A percentile compares a stretch with the other conserved stretches of the same genome.
These are phyloP conservation scores for Phortica okadai DNA, from an alignment of 2,888 invertebrate genomes.

Conservation along the genomic window DNA sequence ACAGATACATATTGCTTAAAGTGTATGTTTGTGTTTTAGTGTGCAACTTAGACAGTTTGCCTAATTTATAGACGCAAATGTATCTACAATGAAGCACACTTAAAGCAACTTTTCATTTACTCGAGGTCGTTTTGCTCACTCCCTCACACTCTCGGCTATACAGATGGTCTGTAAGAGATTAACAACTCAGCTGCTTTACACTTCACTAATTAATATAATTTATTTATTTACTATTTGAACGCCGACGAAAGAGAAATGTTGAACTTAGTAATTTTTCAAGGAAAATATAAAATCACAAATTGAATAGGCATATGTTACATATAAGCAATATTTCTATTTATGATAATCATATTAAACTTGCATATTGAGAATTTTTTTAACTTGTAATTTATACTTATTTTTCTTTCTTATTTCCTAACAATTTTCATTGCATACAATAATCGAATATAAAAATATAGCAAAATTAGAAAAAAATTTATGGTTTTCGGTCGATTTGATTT, in stretches of 20 bases:
- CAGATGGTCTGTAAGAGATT: neutral
- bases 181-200: conserved; percentile 11
- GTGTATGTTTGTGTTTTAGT: conserved; percentile 22
- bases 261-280: too few species aligned
- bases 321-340: too few species aligned
- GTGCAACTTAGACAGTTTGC: conserved; percentile 39
- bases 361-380: too few species aligned
- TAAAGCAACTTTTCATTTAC: conserved; percentile 16
- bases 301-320: too few species aligned
- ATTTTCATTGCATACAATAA: too few species aligned
- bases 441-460: too few species aligned
- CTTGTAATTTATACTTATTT: too few species aligned
- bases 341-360: too few species aligned
- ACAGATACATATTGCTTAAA: neutral
- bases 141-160: neutral
- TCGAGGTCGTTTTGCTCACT: neutral
- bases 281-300: too few species aligned
- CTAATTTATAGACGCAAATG: conserved; percentile 50
- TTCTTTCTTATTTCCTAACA: too few species aligned
- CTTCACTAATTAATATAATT: conserved; percentile 64
- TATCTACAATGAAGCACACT: conserved; percentile 28
- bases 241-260: conserved; percentile 39
- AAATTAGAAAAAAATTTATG: neutral
- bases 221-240: conserved; percentile 46
- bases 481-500: neutral